Base-by-base conservation (phyloP, 2,888 invertebrate genomes). In the Watsonalla cultraria region DNA sequence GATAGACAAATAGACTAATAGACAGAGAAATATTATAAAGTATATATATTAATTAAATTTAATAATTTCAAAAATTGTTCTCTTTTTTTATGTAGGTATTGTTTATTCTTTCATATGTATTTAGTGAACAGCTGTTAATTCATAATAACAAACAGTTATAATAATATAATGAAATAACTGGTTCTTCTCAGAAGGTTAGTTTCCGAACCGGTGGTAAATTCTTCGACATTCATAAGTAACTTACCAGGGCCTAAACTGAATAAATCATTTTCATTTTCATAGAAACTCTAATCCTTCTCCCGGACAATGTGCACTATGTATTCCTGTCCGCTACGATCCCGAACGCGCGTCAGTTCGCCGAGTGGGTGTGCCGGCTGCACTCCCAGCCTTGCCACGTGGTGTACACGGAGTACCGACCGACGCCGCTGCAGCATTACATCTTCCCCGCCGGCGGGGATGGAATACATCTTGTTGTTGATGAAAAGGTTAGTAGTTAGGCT, bases 281-380 rank as follows among this genome's bases (percentile, higher is more conserved):
- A 86, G 99, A 99, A 91, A 99, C 99, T 0, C 92, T 99, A 42
- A 99, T 99, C 74, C 92, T 99, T 39, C 87, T 99, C 45, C 99
- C 99, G 0, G 98, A 99, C 80, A 98, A 98, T 76, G 99, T 99
- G 0, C 98, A 98, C 80, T 99, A 98, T 82, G 99, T 99, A 6
- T 99, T 99, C 81, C 92, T 99, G 0, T 99, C 99, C 0, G 99
- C 99, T 9, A 99, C 99, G 0, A 99, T 99, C 69, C 99, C 99
- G 2, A 99, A 99, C 87, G 99, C 99, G 5, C 92, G 97, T 5
- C 99, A 99, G 87, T 97, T 97, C 81, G 96, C 94, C 0, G 97
- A 97, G 84, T 97, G 97, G 97, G 96, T 97, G n/a, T 94, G 96
- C 52, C 96, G 98, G 77, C 92, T 99, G 46, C 99, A 99, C 84